Conservation (phyloP, 1,140 invertebrate species). For the Euborellia annulipes region DNA sequence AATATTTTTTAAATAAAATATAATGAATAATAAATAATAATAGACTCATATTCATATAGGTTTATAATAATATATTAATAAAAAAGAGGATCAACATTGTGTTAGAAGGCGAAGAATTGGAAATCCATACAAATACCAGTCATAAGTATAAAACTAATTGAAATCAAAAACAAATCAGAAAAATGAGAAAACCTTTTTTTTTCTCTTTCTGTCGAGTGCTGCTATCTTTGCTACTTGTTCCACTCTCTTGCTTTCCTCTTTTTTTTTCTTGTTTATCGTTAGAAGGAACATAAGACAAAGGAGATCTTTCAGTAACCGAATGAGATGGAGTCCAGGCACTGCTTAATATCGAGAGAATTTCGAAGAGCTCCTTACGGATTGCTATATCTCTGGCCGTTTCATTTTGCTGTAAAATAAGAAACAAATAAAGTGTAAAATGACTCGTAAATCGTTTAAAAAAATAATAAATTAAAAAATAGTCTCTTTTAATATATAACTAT, state of each 20-base stretch:
- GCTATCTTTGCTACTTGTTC: constrained; percentile 30
- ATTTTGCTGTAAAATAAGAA: constrained; percentile 40
- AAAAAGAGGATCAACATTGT: too few species aligned
- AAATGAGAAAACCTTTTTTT: too few species aligned
- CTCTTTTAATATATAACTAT: background rate
- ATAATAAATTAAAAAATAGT: background rate
- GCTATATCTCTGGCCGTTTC: constrained; percentile 87
- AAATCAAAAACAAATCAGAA: too few species aligned
- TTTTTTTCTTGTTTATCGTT: constrained; percentile 24
- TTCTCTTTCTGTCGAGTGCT: constrained; percentile 19
- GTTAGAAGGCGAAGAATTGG: too few species aligned
- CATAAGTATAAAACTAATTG: too few species aligned
- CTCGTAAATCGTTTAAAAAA: background rate
- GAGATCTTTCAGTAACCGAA: too few species aligned
- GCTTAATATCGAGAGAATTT: constrained; percentile 63
- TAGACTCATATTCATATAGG: too few species aligned
- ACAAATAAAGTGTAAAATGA: background rate
- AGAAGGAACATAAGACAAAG: too few species aligned
- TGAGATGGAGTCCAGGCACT: too few species aligned
- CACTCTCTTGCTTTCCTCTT: constrained; percentile 25
- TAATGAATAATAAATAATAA: too few species aligned
- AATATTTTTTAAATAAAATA: background rate
- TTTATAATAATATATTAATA: too few species aligned
- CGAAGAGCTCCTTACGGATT: constrained; percentile 62
- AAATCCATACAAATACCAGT: too few species aligned